These are phyloP conservation scores for Lasioglossum leucozonium DNA, from an alignment of 2,888 invertebrate species.

Conservation along the genomic window DNA sequence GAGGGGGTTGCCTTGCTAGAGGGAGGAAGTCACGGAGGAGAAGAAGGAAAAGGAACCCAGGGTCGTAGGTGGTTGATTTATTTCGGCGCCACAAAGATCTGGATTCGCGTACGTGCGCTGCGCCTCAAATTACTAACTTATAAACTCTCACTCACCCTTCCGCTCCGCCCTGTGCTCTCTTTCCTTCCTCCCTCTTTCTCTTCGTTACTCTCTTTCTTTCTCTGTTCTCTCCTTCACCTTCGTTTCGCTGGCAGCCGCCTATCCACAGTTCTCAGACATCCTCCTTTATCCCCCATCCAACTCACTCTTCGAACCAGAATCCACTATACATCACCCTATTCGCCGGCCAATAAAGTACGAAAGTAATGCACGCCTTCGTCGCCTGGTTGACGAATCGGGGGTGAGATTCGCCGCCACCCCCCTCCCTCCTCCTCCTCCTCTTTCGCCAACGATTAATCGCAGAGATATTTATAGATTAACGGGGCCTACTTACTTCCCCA, in stretches of 20 bases:
- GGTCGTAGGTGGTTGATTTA: slow-evolving; percentile 83
- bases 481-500: slow-evolving; percentile 59
- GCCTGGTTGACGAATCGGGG: slow-evolving; percentile 65
- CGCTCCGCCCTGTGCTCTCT: slow-evolving; percentile 14
- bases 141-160: slow-evolving; percentile 77
- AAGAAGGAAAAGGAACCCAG: slow-evolving; percentile 62
- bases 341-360: slow-evolving; percentile 62
- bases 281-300: slow-evolving; percentile 6
- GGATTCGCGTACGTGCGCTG: slow-evolving; percentile 83
- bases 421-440: too few relatives aligned
- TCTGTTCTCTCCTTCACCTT: slow-evolving; percentile 31
- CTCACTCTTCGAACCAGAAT: slow-evolving; percentile 42
- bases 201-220: background rate
- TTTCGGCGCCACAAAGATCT: slow-evolving; percentile 84
- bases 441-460: slow-evolving; percentile 55
- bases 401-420: slow-evolving; percentile 51
- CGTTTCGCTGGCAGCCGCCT: slow-evolving; percentile 24
- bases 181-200: background rate
- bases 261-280: slow-evolving; percentile 8
- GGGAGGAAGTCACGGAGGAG: slow-evolving; percentile 47
- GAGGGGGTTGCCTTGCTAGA: slow-evolving; percentile 14
- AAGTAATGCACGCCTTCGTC: slow-evolving; percentile 67
- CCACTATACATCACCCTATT: slow-evolving; percentile 65
- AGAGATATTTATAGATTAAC: slow-evolving; percentile 66
- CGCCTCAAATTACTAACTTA: slow-evolving; percentile 84